Evolutionary conservation across 2,113 vertebrate species (phyloP).

Genomic region (Trachemys scripta): DNA sequence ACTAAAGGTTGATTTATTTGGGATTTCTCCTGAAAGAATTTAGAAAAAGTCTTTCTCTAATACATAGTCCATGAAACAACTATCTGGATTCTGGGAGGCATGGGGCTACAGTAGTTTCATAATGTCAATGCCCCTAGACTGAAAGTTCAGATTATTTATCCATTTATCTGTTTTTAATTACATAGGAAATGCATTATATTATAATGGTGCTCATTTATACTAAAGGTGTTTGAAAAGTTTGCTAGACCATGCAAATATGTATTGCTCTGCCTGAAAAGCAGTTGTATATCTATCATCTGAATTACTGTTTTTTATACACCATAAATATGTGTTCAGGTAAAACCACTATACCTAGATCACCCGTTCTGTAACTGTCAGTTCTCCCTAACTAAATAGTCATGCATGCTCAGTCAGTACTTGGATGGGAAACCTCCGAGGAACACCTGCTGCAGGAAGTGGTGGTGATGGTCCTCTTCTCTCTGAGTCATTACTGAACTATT

Average conservation of each 20-base stretch:
- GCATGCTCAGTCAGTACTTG: rapidly evolving
- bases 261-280: neutral
- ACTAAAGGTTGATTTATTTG: neutral
- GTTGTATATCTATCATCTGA: neutral
- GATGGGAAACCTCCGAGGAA: neutral
- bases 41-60: neutral
- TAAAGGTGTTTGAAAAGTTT: neutral
- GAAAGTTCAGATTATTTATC: neutral
- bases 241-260: neutral
- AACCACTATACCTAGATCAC: neutral
- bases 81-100: neutral
- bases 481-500: neutral
- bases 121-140: neutral
- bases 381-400: neutral
- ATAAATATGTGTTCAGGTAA: neutral
- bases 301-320: neutral
- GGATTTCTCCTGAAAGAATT: neutral
- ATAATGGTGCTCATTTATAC: neutral
- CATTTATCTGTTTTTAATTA: neutral
- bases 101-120: neutral
- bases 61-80: neutral
- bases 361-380: neutral
- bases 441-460: neutral
- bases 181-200: neutral
- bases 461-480: neutral